Evolutionary conservation across 1,140 invertebrate species (phyloP), one percentile per base, ranked within the genome.

Genomic region (Subanguina moxae): DNA sequence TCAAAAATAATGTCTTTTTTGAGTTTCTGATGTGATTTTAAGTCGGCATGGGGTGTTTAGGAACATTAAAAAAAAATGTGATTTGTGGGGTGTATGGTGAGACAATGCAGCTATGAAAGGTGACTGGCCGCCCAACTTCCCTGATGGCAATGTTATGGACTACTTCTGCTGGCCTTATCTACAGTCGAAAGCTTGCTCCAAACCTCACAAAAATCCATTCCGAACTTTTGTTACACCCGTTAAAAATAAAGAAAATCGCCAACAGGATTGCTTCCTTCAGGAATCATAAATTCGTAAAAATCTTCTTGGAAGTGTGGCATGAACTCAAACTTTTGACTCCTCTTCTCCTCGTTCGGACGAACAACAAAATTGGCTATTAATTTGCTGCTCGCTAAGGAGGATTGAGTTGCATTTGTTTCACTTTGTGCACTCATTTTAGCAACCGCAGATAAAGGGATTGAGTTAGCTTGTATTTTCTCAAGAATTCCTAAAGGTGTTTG

Each of bases 241-340:
- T n/a, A n/a, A 21, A 52, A 52, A 52, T 25, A 52, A 52, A 7
- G 17, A 52, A 52, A 19, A 25, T 32, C 8, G 8, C 28, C n/a
- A 23, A 32, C 46, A 43, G 52, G 13, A 61, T 75, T 63, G 9
- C 15, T 7, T 7, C 74, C 71, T 57, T 76, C 73, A 7, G 73
- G 62, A 21, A 73, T 59, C 71, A 73, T 73, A 43, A 73, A 73
- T 38, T 73, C 71, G 43, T 69, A 73, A 32, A 23, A 46, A n/a
- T 70, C 46, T 19, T 57, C 45, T 59, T 73, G 73, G 42, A 73
- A 73, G 57, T 76, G 71, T 23, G 71, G 71, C 73, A 75, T 45
- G 62, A 73, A 73, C 56, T 73, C 71, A 30, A 73, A 70, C 62
- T 76, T 76, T 38, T 38, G 32, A 17, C 19, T 21, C 8, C 48